Percentiles rank a stretch among this genome's conserved stretches.
Conservation (phyloP, 2,113 vertebrate genomes). For the Gallinago paraguaiae region DNA sequence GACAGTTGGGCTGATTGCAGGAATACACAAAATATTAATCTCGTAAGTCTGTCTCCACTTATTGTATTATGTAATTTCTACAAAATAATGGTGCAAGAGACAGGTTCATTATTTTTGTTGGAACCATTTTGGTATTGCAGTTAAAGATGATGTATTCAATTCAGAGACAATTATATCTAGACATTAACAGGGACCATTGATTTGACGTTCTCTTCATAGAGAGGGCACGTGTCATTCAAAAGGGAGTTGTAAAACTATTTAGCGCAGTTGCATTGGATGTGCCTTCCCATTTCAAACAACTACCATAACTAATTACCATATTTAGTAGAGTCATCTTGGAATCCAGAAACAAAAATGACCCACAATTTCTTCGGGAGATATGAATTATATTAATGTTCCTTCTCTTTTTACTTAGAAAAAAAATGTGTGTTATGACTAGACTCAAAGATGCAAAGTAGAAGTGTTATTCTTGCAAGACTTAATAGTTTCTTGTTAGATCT, state of each 20-base stretch:
- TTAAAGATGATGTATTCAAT: not conserved
- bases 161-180: not conserved
- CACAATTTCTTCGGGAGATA: not conserved
- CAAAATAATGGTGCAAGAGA: not conserved
- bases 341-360: not conserved
- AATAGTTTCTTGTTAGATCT: not conserved
- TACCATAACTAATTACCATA: not conserved
- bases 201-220: not conserved
- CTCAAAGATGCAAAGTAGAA: not conserved
- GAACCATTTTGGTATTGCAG: not conserved
- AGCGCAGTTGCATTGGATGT: not conserved
- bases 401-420: not conserved
- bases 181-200: not conserved
- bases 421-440: not conserved
- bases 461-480: not conserved
- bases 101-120: not conserved
- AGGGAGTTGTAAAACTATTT: not conserved
- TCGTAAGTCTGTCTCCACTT: slow-evolving; percentile 11
- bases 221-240: not conserved
- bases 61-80: not conserved
- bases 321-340: not conserved
- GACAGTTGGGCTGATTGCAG: not conserved
- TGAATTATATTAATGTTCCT: not conserved
- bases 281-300: not conserved
- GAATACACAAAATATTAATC: not conserved